Evolutionary conservation across 2,113 vertebrate genomes (phyloP), one percentile per base, ranked within the genome.

Genomic region (Chamaea fasciata): DNA sequence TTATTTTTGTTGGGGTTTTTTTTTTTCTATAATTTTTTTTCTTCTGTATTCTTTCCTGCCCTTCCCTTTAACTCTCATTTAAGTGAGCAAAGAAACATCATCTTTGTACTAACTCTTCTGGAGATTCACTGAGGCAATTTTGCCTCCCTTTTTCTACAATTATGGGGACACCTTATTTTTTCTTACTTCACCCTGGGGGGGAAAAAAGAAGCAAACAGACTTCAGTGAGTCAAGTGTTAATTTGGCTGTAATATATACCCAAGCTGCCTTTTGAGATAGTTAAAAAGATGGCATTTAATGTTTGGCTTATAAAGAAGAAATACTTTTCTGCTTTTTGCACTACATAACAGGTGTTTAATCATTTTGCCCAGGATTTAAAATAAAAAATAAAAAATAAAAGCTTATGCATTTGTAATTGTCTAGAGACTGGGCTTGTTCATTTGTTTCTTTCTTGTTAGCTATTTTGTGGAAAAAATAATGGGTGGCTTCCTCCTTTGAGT

Each of bases 201-300:
- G 42, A 27, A 42, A 2, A 2, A 70, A 88, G 92, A 92, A 95
- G 87, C 46, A 92, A 81, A 46, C n/a, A 55, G 65, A 83, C 69
- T 89, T 85, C 55, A 77, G 49, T 71, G 55, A 90, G 62, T 87
- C 77, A 89, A 73, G 50, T 85, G 30, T 86, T 87, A 96, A 96
- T 96, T 96, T 96, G 97, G 96, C 97, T 98, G 90, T 98, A 96
- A 94, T 96, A 86, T 86, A 95, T 92, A 96, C 96, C 96, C 95
- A 92, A 96, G 96, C 95, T 96, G 96, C 96, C 97, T 96, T 98
- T 96, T 52, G 28, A 91, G 95, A 87, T 97, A 87, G 93, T 94
- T 97, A 84, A 87, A 94, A 93, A 92, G 94, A 94, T 85, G 87
- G 78, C 90, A 96, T 91, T 97, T 97, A 95, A 85, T 94, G 37